Conservation (phyloP, 2,113 vertebrate genomes). For the Morphnarchus princeps region DNA sequence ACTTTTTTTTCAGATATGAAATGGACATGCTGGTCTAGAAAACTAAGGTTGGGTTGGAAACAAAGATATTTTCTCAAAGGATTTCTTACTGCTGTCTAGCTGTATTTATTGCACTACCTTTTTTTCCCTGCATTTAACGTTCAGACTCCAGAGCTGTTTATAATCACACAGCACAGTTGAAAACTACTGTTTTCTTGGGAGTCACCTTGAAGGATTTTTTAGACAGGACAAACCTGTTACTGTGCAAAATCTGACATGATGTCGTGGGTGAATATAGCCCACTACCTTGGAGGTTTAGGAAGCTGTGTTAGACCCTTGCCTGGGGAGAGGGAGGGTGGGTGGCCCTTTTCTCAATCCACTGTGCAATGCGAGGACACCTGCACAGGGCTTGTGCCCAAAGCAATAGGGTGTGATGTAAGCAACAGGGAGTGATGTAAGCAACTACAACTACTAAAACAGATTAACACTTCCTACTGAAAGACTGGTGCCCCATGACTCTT, state of each 20-base stretch:
- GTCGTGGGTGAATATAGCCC: background rate
- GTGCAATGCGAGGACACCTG: background rate
- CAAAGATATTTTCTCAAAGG: background rate
- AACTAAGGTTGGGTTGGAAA: background rate
- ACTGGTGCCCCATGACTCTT: background rate
- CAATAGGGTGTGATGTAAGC: background rate
- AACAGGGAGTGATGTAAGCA: background rate
- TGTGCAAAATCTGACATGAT: background rate
- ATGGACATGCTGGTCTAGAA: background rate
- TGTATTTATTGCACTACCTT: background rate
- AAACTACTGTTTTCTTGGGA: background rate
- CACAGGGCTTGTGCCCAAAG: background rate
- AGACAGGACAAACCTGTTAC: background rate
- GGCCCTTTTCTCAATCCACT: background rate
- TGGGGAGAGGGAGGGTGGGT: background rate
- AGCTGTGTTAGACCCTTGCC: background rate
- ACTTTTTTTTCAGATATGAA: background rate
- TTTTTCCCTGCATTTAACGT: rapidly evolving
- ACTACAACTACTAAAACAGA: background rate
- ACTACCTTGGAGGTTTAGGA: background rate
- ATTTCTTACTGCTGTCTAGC: background rate
- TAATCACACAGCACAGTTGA: background rate
- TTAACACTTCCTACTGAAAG: background rate
- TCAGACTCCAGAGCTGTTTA: background rate
- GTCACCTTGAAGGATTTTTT: background rate